A percentile compares a stretch with the other conserved stretches of the same genome.
phyloP scores from a whole-genome alignment of 2,888 invertebrate species.

The Idaea aversata region DNA sequence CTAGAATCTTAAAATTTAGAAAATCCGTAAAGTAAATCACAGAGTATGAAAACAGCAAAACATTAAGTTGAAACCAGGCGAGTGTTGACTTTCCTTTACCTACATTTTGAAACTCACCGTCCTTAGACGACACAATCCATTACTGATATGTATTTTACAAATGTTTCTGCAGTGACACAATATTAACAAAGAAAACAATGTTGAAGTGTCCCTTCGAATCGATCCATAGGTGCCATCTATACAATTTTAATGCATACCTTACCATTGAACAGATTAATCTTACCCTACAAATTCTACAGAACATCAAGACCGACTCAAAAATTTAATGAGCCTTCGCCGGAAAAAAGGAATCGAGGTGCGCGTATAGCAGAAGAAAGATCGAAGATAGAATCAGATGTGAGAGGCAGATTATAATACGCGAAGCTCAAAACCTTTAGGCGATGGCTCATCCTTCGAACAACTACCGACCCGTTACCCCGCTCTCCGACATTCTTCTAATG shows the following conservation, averaged over 20 bases:
- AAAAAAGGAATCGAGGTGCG: constrained; percentile 37
- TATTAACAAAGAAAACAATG: constrained; percentile 52
- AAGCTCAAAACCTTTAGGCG: constrained; percentile 35
- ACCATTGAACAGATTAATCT: constrained; percentile 68
- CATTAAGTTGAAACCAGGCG: constrained; percentile 65
- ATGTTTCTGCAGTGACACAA: constrained; percentile 59
- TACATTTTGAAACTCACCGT: constrained; percentile 43
- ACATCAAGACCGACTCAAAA: constrained; percentile 63
- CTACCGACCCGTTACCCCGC: constrained; percentile 56
- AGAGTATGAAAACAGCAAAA: constrained; percentile 76
- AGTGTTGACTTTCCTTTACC: constrained; percentile 52
- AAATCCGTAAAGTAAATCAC: constrained; percentile 79
- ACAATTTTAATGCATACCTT: constrained; percentile 62
- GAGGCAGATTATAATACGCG: constrained; percentile 40
- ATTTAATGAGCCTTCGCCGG: constrained; percentile 45
- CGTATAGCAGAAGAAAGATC: constrained; percentile 40
- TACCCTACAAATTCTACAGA: constrained; percentile 71
- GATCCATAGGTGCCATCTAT: constrained; percentile 70
- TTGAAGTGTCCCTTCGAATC: constrained; percentile 73
- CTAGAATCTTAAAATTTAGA: constrained; percentile 80
- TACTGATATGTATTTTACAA: constrained; percentile 77
- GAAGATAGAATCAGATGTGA: constrained; percentile 35
- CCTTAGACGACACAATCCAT: constrained; percentile 63
- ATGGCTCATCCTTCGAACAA: constrained; percentile 47
- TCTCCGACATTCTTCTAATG: constrained; percentile 66